Evolutionary conservation across 2,888 invertebrate species (phyloP).

Genomic region (Chironomus riparius): DNA sequence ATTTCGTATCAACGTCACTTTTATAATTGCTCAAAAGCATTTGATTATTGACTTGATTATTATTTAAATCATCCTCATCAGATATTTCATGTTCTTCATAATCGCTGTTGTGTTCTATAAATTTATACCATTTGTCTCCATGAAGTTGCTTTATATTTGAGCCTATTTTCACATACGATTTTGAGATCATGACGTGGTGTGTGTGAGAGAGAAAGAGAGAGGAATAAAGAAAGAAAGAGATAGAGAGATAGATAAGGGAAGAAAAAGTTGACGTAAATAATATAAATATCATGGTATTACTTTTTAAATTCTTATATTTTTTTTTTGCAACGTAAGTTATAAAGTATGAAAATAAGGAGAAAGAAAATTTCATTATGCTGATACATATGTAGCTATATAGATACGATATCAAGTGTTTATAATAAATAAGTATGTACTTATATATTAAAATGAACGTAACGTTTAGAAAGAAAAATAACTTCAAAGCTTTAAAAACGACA

Average conservation of each 20-base stretch:
- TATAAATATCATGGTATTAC: no score
- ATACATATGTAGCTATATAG: no score
- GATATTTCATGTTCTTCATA: slow-evolving; percentile 24
- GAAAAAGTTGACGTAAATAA: background rate
- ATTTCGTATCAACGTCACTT: background rate
- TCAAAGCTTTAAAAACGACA: background rate
- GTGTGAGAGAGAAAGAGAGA: no score
- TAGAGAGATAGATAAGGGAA: background rate
- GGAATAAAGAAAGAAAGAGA: background rate
- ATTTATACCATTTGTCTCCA: slow-evolving; percentile 23
- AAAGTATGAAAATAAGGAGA: no score
- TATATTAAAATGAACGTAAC: background rate
- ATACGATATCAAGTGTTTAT: background rate
- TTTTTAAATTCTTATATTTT: background rate
- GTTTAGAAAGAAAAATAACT: background rate
- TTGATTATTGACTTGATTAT: slow-evolving; percentile 20
- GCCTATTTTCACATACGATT: slow-evolving; percentile 1
- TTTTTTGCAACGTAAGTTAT: background rate
- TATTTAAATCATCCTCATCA: slow-evolving; percentile 20
- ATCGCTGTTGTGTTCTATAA: slow-evolving; percentile 18
- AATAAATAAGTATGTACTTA: background rate
- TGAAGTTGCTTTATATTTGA: slow-evolving; percentile 7
- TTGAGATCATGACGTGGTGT: no score
- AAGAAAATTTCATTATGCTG: no score
- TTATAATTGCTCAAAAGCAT: slow-evolving; percentile 11